Percentiles rank a stretch among this genome's conserved stretches.
Conservation (phyloP, 2,797 vertebrate species). For the Lacerta bilineata region DNA sequence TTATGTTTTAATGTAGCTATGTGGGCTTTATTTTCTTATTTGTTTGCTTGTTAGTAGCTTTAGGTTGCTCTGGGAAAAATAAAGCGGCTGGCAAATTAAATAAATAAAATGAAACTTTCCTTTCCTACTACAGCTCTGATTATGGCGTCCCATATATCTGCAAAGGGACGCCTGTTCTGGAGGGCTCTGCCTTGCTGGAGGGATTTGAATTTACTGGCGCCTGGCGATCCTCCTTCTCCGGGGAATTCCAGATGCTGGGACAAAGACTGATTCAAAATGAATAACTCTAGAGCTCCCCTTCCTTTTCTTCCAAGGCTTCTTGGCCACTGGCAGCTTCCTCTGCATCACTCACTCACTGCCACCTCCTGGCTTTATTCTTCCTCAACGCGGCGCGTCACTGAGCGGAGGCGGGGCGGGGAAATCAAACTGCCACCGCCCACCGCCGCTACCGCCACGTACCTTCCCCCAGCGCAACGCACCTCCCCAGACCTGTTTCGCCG, state of each 20-base stretch:
- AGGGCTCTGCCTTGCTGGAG: not conserved
- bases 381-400: not conserved
- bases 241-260: not conserved
- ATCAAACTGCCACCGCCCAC: not conserved
- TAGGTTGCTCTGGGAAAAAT: too few species aligned
- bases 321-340: not conserved
- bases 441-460: conserved; percentile 33
- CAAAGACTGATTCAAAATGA: not conserved
- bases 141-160: too few species aligned
- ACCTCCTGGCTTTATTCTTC: too few species aligned
- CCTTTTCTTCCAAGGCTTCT: not conserved
- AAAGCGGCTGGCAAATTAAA: too few species aligned
- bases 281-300: too few species aligned
- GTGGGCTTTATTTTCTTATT: too few species aligned
- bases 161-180: too few species aligned
- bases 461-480: conserved; percentile 55
- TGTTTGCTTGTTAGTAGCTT: too few species aligned
- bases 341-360: not conserved
- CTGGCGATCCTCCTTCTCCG: not conserved
- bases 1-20: too few species aligned
- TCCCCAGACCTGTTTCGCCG: fast-evolving
- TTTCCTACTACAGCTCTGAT: too few species aligned
- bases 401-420: not conserved
- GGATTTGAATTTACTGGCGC: too few species aligned
- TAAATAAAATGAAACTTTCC: too few species aligned